Evolutionary conservation across 2,113 vertebrate genomes (phyloP).

Genomic region (Cercocebus atys): DNA sequence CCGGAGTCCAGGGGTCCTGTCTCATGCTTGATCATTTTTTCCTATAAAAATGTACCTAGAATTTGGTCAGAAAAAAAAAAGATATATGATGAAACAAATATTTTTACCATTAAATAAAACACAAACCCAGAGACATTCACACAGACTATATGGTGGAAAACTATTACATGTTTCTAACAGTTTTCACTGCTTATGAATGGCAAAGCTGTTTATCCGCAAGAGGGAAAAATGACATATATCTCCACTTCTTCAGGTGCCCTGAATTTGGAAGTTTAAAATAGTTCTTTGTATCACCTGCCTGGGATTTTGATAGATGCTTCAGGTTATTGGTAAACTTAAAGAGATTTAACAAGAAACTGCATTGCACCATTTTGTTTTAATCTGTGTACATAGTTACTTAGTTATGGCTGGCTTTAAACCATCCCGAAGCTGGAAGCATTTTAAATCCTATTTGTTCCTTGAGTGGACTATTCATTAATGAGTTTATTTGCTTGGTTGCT

Average conservation of each 20-base stretch:
- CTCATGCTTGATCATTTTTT: background rate
- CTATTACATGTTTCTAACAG: background rate
- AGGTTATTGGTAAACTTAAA: conserved; percentile 69
- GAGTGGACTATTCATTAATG: conserved; percentile 69
- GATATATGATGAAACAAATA: background rate
- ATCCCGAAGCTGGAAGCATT: conserved; percentile 53
- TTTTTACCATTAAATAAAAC: conserved; percentile 13
- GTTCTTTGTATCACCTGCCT: conserved; percentile 57
- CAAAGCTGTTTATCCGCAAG: conserved; percentile 50
- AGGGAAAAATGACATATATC: conserved; percentile 61
- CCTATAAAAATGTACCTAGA: background rate
- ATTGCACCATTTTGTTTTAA: conserved; percentile 69
- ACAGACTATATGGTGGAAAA: background rate
- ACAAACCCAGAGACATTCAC: background rate
- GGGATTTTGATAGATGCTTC: conserved; percentile 70
- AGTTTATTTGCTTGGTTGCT: conserved; percentile 66
- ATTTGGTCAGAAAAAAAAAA: background rate
- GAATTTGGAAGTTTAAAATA: conserved; percentile 69
- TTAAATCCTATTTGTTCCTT: conserved; percentile 67
- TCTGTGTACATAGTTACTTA: conserved; percentile 63
- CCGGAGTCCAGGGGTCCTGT: background rate
- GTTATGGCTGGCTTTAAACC: conserved; percentile 64
- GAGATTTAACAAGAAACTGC: conserved; percentile 61
- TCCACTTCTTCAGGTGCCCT: conserved; percentile 68
- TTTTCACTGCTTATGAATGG: conserved; percentile 60